Percentiles rank a stretch among this genome's conserved stretches.
phyloP scores from a whole-genome alignment of 2,888 invertebrate species.

The Cordilura impudica region DNA sequence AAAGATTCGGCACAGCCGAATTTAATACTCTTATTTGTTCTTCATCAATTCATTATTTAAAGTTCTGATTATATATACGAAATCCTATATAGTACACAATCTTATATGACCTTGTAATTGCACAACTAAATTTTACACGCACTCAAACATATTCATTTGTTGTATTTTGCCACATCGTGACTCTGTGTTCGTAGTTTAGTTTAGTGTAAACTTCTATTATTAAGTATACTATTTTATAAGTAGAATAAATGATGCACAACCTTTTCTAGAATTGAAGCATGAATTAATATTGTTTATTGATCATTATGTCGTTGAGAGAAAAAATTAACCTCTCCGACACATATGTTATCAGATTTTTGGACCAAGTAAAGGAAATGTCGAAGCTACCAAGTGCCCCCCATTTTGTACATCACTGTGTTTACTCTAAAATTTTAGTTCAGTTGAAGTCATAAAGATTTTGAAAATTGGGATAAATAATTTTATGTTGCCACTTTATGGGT shows the following conservation, averaged over 20 bases:
- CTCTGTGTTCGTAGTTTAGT: slow-evolving; percentile 1
- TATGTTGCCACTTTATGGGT: slow-evolving; percentile 25
- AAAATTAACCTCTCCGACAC: too few relatives aligned
- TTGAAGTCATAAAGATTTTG: slow-evolving; percentile 26
- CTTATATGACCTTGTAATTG: slow-evolving; percentile 17
- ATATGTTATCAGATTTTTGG: too few relatives aligned
- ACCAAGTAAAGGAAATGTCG: too few relatives aligned
- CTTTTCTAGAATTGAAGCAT: not conserved
- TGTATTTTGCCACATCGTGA: slow-evolving; percentile 10
- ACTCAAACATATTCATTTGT: slow-evolving; percentile 16
- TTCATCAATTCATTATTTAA: too few relatives aligned
- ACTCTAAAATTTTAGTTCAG: not conserved
- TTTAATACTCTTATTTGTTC: too few relatives aligned
- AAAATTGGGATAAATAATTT: slow-evolving; percentile 27
- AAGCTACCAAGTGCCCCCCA: too few relatives aligned
- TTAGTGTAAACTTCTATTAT: not conserved
- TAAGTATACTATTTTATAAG: not conserved
- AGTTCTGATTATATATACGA: not conserved
- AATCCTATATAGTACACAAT: not conserved
- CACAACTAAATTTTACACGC: slow-evolving; percentile 13
- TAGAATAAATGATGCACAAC: not conserved
- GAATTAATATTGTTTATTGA: too few relatives aligned
- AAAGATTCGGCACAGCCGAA: too few relatives aligned
- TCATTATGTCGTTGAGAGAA: too few relatives aligned
- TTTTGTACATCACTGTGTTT: not conserved